These are phyloP conservation scores for Sebastes alutus DNA, from an alignment of 2,797 vertebrate genomes.

Conservation along the genomic window DNA sequence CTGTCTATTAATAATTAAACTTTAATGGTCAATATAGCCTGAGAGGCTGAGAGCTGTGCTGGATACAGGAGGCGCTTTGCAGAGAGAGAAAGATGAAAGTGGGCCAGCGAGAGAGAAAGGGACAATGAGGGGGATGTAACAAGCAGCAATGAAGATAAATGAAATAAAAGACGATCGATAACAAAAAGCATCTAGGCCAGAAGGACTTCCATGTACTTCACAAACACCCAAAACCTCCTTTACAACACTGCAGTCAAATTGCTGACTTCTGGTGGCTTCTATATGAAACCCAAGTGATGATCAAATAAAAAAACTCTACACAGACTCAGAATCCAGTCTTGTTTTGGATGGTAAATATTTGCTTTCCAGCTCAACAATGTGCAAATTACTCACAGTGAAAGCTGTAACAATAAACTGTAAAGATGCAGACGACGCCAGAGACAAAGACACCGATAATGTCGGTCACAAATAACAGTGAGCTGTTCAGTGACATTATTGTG, in stretches of 20 bases:
- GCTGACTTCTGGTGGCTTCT: background rate
- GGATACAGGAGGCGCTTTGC: conserved; percentile 25
- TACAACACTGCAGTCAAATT: background rate
- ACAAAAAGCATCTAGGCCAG: background rate
- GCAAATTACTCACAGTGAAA: background rate
- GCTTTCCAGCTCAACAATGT: background rate
- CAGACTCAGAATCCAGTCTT: background rate
- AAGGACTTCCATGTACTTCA: background rate
- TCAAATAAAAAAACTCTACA: background rate
- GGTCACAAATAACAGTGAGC: background rate
- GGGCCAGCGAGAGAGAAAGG: background rate
- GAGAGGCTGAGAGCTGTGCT: conserved; percentile 25
- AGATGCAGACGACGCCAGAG: background rate
- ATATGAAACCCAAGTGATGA: background rate
- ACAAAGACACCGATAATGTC: background rate
- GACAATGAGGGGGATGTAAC: background rate
- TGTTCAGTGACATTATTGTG: background rate
- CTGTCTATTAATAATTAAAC: conserved; percentile 72
- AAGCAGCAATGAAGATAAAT: background rate
- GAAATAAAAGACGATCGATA: background rate
- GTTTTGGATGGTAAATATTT: background rate
- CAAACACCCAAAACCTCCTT: background rate
- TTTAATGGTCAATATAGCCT: conserved; percentile 51
- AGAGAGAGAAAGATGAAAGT: background rate
- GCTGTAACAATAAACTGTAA: background rate